These are phyloP conservation scores for Euclidia mi DNA, from an alignment of 2,888 invertebrate genomes.

Conservation along the genomic window DNA sequence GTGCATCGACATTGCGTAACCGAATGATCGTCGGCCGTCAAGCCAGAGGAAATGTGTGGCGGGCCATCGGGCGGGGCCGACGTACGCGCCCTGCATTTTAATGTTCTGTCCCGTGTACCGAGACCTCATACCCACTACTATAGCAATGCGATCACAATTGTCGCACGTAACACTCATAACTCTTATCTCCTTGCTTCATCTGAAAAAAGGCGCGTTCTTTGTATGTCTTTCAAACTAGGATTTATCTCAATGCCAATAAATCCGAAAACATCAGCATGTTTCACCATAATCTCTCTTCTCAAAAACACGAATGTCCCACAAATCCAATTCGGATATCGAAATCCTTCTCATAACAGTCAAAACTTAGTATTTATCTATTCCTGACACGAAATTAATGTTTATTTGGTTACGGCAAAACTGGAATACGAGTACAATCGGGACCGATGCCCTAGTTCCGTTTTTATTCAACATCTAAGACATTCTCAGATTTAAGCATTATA, in stretches of 20 bases:
- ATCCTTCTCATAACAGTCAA: constrained; percentile 29
- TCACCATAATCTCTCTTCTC: too few species aligned
- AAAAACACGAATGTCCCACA: constrained; percentile 11
- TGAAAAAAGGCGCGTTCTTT: constrained; percentile 32
- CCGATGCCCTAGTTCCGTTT: constrained; percentile 23
- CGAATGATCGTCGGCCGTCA: constrained; percentile 54
- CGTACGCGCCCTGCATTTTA: constrained; percentile 75
- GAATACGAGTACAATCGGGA: constrained; percentile 12
- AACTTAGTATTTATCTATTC: constrained; percentile 27
- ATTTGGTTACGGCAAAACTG: constrained; percentile 19
- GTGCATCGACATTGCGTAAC: constrained; percentile 64
- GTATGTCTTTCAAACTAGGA: constrained; percentile 16
- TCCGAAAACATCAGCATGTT: too few species aligned
- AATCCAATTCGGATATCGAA: constrained; percentile 18
- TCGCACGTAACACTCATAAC: constrained; percentile 35
- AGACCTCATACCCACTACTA: constrained; percentile 51
- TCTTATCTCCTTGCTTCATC: constrained; percentile 34
- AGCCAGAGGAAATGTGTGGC: constrained; percentile 56
- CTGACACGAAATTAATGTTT: constrained; percentile 28
- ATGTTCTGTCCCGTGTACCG: constrained; percentile 63
- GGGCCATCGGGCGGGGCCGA: constrained; percentile 55
- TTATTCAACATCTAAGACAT: constrained; percentile 24
- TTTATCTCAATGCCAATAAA: too few species aligned
- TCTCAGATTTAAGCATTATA: constrained; percentile 16
- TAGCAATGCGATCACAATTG: constrained; percentile 48